phyloP scores from a whole-genome alignment of 2,797 vertebrate species.

The Eutrigla gurnardus region DNA sequence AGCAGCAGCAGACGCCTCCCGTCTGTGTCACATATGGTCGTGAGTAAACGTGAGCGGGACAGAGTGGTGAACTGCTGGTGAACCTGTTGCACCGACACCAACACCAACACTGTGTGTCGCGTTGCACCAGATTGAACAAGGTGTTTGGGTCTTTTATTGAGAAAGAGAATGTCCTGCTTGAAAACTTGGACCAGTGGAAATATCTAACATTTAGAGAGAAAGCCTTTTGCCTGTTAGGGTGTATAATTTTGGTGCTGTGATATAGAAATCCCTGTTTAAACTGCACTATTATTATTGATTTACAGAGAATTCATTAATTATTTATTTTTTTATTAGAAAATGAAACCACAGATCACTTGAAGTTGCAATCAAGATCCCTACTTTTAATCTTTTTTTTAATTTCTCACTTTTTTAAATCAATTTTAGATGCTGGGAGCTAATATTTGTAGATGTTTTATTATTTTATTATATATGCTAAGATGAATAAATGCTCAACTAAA shows the following conservation, averaged over 20 bases:
- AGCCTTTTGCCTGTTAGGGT: not conserved
- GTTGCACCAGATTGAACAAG: too few relatives aligned
- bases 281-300: not conserved
- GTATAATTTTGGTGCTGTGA: not conserved
- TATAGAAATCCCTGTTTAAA: not conserved
- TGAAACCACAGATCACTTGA: not conserved
- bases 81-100: not conserved
- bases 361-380: not conserved
- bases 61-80: too few relatives aligned
- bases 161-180: not conserved
- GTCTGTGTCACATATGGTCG: not conserved
- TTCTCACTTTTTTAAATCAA: not conserved
- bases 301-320: not conserved
- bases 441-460: too few relatives aligned
- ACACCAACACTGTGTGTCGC: too few relatives aligned
- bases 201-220: not conserved
- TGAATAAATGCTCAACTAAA: too few relatives aligned
- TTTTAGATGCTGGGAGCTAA: not conserved
- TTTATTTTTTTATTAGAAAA: not conserved
- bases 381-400: not conserved
- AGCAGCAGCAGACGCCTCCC: not conserved
- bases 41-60: not conserved
- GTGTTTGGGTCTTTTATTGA: too few relatives aligned
- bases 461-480: too few relatives aligned
- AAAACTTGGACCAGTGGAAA: not conserved